Conservation (phyloP, 2,888 invertebrate genomes). For the Idaea straminata region DNA sequence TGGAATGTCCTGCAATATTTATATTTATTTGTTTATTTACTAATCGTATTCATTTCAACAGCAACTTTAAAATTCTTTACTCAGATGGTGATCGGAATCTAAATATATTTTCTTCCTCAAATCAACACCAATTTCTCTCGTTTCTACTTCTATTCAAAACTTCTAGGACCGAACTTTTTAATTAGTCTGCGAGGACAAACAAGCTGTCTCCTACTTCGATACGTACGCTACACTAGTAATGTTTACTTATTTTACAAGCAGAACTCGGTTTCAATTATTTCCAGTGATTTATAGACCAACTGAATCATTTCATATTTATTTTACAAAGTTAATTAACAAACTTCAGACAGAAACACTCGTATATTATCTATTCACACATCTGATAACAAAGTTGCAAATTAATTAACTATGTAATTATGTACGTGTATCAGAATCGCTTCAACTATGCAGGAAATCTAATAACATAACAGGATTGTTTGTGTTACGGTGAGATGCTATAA, state of each 20-base stretch:
- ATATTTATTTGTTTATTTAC: too few relatives aligned
- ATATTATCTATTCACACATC: constrained; percentile 17
- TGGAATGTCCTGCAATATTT: too few relatives aligned
- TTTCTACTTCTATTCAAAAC: constrained; percentile 61
- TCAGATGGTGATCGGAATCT: constrained; percentile 31
- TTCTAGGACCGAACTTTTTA: constrained; percentile 77
- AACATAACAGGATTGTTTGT: constrained; percentile 68
- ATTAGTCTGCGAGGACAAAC: constrained; percentile 78
- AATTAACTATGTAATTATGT: constrained; percentile 49
- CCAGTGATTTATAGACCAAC: constrained; percentile 45
- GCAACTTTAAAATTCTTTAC: neutral
- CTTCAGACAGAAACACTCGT: constrained; percentile 18
- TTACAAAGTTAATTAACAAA: constrained; percentile 41
- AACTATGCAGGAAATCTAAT: constrained; percentile 64
- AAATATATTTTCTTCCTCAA: constrained; percentile 60
- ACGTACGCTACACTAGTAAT: constrained; percentile 46
- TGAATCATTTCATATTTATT: constrained; percentile 35
- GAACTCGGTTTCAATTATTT: constrained; percentile 37
- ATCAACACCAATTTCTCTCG: constrained; percentile 59
- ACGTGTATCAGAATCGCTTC: constrained; percentile 47
- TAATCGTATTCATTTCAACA: neutral
- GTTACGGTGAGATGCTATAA: constrained; percentile 67
- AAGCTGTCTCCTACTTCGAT: constrained; percentile 70
- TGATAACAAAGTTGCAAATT: constrained; percentile 38
- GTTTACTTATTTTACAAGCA: constrained; percentile 36